Base-by-base conservation (phyloP, 2,113 vertebrate genomes). In the Emydocephalus ijimae region DNA sequence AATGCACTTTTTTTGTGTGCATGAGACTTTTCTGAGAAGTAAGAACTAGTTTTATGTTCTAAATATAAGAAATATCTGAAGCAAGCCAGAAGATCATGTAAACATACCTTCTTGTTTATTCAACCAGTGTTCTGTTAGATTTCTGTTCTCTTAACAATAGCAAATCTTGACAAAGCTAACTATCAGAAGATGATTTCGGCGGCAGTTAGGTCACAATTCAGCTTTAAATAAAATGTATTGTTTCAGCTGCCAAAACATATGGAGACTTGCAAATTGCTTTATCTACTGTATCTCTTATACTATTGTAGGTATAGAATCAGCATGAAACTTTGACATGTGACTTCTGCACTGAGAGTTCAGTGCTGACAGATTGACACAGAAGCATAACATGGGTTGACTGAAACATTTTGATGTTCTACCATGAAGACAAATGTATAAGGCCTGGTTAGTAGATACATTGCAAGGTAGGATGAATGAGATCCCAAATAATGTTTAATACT, bases 41-140 rank as follows among this genome's bases (percentile, higher is more conserved):
- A 34, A 92, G 20, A 81, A 26, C 59, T 96, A 95, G 48, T 89
- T 94, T 97, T 96, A 56, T 89, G 34, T 97, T 97, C 96, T 94
- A 94, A 96, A 89, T 89, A 91, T 81, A 92, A 96, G 93, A 96
- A 95, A 92, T 94, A 95, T 91, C 95, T 97, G 95, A 92, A 96
- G 93, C 96, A 95, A 94, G 93, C 96, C 89, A 92, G 93, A 95
- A 48, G 95, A 95, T 95, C 91, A 9, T 92, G 86, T 90, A 97
- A 98, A 97, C 96, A 97, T 93, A 89, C 81, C 96, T 97, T 98
- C 96, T 96, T 98, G 97, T 98, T 98, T 97, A 98, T 96, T 96
- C 94, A 87, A 64, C 52, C 20, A 92, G 88, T 93, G 92, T 94
- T 95, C 93, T 97, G 96, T 96, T 97, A 96, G 92, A 96, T 87